phyloP scores from a whole-genome alignment of 2,113 vertebrate genomes.

The Scatophagus argus region DNA sequence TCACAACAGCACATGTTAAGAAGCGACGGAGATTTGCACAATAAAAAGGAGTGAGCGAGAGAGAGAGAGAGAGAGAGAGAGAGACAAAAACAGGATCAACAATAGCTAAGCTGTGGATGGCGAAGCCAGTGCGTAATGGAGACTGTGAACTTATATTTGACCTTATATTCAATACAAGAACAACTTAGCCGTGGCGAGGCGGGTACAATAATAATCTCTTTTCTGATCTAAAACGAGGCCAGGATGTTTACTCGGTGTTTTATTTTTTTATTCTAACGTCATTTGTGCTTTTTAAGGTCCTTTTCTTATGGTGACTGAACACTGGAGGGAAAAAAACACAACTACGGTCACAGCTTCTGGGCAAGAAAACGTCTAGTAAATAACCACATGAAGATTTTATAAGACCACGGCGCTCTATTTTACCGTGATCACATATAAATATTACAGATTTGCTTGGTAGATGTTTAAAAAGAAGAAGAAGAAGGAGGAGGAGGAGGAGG shows the following conservation, averaged over 20 bases:
- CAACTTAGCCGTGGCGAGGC: neutral
- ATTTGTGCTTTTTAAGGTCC: too few species aligned
- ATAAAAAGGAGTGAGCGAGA: neutral
- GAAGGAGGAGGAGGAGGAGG: too few species aligned
- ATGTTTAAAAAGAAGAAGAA: neutral
- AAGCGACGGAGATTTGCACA: constrained; percentile 8
- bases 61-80: neutral
- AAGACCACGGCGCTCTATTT: neutral
- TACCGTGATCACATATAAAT: neutral
- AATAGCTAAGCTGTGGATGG: constrained; percentile 30
- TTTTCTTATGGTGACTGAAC: constrained; percentile 9
- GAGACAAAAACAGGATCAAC: constrained; percentile 48
- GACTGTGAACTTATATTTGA: constrained; percentile 2
- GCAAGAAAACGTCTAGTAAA: neutral
- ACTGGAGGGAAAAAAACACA: constrained; percentile 14
- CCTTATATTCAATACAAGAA: neutral
- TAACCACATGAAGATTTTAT: neutral
- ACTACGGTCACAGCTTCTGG: neutral
- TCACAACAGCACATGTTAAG: constrained; percentile 27
- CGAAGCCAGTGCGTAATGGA: constrained; percentile 31
- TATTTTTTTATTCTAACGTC: neutral
- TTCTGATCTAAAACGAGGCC: neutral
- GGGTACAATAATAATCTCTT: neutral
- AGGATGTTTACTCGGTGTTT: neutral
- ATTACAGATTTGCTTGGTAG: neutral